phyloP scores from a whole-genome alignment of 2,888 invertebrate species.

The Drosophila cognata region DNA sequence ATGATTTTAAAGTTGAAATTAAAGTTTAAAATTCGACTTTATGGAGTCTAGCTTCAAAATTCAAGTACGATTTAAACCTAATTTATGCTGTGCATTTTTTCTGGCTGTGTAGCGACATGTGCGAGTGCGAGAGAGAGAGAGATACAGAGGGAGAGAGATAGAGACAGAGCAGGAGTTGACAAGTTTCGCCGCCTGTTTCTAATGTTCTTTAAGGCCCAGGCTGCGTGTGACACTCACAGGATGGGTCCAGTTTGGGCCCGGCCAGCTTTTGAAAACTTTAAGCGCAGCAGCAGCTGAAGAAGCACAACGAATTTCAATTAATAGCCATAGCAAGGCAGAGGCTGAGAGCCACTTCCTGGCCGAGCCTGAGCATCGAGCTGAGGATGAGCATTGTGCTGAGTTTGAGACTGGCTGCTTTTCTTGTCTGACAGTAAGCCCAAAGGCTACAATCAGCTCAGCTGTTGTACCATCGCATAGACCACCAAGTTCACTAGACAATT shows the following conservation, averaged over 20 bases:
- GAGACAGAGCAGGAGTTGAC: conserved; percentile 39
- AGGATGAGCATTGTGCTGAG: background rate
- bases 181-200: conserved; percentile 77
- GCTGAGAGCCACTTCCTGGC: conserved; percentile 54
- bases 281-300: conserved; percentile 33
- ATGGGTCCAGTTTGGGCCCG: conserved; percentile 25
- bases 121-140: background rate
- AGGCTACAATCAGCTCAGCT: conserved; percentile 78
- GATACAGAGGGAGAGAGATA: background rate
- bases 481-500: conserved; percentile 81
- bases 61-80: background rate
- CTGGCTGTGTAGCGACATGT: background rate
- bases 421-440: conserved; percentile 77
- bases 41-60: background rate
- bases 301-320: conserved; percentile 79
- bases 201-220: conserved; percentile 74
- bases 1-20: background rate
- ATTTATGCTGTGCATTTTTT: background rate
- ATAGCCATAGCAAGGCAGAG: conserved; percentile 63
- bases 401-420: conserved; percentile 16
- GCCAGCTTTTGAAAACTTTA: conserved; percentile 67
- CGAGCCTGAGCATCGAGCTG: conserved; percentile 13
- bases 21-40: background rate
- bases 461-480: conserved; percentile 67
- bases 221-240: conserved; percentile 54